Evolutionary conservation across 1,140 invertebrate species (phyloP).

Genomic region (Cherax quadricarinatus): DNA sequence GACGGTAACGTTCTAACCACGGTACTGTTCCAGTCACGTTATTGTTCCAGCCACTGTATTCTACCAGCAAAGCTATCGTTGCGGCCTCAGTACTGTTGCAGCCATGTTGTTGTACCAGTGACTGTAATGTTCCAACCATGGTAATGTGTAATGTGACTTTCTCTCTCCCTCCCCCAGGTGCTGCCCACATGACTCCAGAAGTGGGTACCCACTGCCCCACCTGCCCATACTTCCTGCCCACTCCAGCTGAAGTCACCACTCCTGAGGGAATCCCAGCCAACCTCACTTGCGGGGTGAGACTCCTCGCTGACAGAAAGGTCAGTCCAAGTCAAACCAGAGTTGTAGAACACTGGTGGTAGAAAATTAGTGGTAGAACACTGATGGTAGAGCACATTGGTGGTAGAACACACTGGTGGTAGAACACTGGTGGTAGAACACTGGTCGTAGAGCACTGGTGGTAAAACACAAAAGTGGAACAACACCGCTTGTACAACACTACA

Average conservation of each 20-base stretch:
- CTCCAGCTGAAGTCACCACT: conserved; percentile 17
- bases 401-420: neutral
- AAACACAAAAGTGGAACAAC: too few relatives aligned
- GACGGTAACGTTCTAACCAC: too few relatives aligned
- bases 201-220: neutral
- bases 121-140: too few relatives aligned
- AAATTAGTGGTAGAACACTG: neutral
- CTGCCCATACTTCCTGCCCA: conserved; percentile 46
- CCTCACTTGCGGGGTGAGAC: conserved; percentile 28
- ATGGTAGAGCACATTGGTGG: neutral
- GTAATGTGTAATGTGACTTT: too few relatives aligned
- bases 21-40: too few relatives aligned
- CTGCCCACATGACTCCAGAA: conserved; percentile 7
- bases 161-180: conserved; percentile 12
- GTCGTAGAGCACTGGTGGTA: too few relatives aligned
- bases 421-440: neutral
- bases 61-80: too few relatives aligned
- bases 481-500: too few relatives aligned
- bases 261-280: conserved; percentile 25
- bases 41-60: too few relatives aligned
- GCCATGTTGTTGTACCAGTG: too few relatives aligned
- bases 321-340: neutral
- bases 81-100: too few relatives aligned
- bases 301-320: conserved; percentile 28
- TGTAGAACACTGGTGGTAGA: neutral